Evolutionary conservation across 2,888 invertebrate genomes (phyloP), one percentile per base, ranked within the genome.

Genomic region (Pseudoips prasinana): DNA sequence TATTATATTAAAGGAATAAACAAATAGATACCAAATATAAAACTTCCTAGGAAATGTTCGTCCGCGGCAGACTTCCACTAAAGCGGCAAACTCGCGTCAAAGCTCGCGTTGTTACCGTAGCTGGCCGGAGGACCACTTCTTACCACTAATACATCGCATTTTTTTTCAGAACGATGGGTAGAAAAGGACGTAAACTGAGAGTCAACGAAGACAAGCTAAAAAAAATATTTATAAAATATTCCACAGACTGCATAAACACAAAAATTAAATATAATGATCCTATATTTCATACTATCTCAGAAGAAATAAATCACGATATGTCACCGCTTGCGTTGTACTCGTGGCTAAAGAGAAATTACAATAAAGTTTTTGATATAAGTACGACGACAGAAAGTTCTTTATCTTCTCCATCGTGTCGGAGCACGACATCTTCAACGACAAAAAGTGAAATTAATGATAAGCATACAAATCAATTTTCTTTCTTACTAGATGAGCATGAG

Each of bases 1-100:
- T 36, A 36, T 36, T 36, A 36, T 36, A 36, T 36, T 36, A 36
- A 36, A 36, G 36, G 36, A 36, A 36, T 36, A 36, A 36, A 36
- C 36, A 36, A 36, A 36, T 36, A 36, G 35, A 36, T 36, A 30
- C 36, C 36, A 36, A 36, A 36, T 36, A 36, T 36, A 35, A 35
- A 35, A 33, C 33, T 33, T 33, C 33, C 33, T 33, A 33, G 26
- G 34, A 34, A 34, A 34, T 34, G 34, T 34, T 34, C 34, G 34
- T 34, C 25, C 34, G 29, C 34, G 34, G 34, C 34, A 35, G 35
- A 35, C 35, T 35, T 35, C 35, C 35, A 35, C 35, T 35, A 35
- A 35, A 29, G 35, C 35, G 35, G 35, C 35, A 35, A 35, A 35
- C 35, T 35, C 35, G 35, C 35, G 35, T 35, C 33, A 34, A 34